Evolutionary conservation across 2,113 vertebrate genomes (phyloP).

Genomic region (Buteo buteo): DNA sequence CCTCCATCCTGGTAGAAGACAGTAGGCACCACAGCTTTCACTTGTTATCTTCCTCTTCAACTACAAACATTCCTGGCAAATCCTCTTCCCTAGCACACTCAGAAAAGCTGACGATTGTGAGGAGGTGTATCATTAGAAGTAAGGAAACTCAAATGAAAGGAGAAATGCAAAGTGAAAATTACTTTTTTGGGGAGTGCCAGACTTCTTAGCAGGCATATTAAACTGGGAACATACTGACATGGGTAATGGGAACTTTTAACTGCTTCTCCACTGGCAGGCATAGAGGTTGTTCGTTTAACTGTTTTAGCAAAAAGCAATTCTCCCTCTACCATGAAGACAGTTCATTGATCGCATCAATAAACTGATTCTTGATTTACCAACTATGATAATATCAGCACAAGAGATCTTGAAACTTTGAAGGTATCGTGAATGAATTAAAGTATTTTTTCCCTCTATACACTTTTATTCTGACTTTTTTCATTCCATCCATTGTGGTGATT

Average conservation of each 20-base stretch:
- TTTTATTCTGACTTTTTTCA: not conserved
- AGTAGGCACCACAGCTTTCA: not conserved
- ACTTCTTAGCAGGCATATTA: not conserved
- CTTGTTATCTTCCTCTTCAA: not conserved
- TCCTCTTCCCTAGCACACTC: not conserved
- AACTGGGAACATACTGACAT: not conserved
- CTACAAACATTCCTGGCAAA: not conserved
- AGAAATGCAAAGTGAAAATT: conserved; percentile 8
- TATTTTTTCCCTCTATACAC: not conserved
- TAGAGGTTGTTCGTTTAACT: not conserved
- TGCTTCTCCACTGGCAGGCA: not conserved
- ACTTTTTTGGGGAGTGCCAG: not conserved
- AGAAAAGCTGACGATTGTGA: not conserved
- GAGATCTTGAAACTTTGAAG: not conserved
- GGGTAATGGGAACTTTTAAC: not conserved
- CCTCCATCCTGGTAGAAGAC: not conserved
- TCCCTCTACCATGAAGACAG: not conserved
- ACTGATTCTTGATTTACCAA: not conserved
- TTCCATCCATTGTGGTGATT: not conserved
- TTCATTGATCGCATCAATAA: not conserved
- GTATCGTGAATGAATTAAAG: not conserved
- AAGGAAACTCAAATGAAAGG: not conserved
- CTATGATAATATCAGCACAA: not conserved
- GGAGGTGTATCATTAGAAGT: not conserved
- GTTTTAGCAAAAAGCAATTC: not conserved